Evolutionary conservation across 2,888 invertebrate species (phyloP).

Genomic region (Drosophila sordidula): DNA sequence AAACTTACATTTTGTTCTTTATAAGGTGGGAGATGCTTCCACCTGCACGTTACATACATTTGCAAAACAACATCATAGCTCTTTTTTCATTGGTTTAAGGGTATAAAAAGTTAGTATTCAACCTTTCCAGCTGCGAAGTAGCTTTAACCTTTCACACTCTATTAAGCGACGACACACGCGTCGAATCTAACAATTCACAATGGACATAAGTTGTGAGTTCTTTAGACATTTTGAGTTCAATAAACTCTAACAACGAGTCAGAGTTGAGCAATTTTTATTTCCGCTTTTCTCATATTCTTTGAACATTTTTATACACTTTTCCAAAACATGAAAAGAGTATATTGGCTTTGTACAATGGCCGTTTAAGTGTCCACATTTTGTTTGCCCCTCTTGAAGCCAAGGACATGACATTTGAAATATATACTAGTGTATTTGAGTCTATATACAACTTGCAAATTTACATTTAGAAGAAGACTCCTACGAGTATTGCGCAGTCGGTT

Average conservation of each 20-base stretch:
- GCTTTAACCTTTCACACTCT: slow-evolving; percentile 54
- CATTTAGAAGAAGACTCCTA: no score
- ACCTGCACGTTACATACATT: neutral
- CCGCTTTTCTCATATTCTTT: slow-evolving; percentile 54
- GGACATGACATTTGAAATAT: no score
- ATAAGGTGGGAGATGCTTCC: no score
- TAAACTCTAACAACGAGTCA: slow-evolving; percentile 60
- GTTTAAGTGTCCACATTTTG: no score
- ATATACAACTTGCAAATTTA: no score
- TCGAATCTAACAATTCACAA: slow-evolving; percentile 15
- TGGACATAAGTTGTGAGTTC: slow-evolving; percentile 25
- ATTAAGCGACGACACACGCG: slow-evolving; percentile 34
- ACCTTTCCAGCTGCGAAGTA: slow-evolving; percentile 26
- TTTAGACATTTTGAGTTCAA: slow-evolving; percentile 57
- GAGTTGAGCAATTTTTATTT: slow-evolving; percentile 60
- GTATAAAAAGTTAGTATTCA: neutral
- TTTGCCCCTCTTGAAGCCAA: no score
- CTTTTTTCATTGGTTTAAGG: neutral
- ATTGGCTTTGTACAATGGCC: no score
- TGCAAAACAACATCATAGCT: neutral
- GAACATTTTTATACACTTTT: neutral
- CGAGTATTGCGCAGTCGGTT: neutral
- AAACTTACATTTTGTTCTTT: no score
- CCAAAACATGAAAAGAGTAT: neutral
- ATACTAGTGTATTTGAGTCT: no score